These are phyloP conservation scores for Macrophya annulata DNA, from an alignment of 2,888 invertebrate species.

Conservation along the genomic window DNA sequence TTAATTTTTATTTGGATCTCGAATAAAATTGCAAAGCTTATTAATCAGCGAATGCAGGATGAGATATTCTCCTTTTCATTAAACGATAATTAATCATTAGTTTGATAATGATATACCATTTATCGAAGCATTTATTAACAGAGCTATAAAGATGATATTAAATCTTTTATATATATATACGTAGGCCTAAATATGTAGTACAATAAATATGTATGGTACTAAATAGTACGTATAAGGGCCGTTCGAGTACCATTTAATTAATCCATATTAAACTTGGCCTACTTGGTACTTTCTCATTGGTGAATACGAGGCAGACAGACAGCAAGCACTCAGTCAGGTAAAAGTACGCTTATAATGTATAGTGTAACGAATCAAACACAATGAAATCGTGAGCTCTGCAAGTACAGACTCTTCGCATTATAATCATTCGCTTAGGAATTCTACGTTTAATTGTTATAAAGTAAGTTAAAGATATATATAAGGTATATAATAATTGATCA, in stretches of 20 bases:
- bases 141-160: not conserved
- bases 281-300: slow-evolving; percentile 32
- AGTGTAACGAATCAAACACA: not conserved
- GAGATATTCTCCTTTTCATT: not conserved
- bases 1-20: no score
- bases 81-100: not conserved
- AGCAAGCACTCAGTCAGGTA: not conserved
- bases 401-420: not conserved
- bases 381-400: not conserved
- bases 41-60: not conserved
- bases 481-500: no score
- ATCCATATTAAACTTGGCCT: slow-evolving; percentile 50
- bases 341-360: slow-evolving; percentile 16
- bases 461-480: no score
- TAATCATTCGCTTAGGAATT: not conserved
- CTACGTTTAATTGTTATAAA: not conserved
- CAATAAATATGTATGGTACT: not conserved
- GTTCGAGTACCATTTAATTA: slow-evolving; percentile 39
- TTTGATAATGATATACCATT: slow-evolving; percentile 18
- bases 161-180: not conserved
- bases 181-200: not conserved
- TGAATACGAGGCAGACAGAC: not conserved
- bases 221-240: slow-evolving; percentile 1
- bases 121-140: slow-evolving; percentile 20
- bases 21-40: not conserved